Base-by-base conservation (phyloP, 2,797 vertebrate species). In the Pitangus sulphuratus region DNA sequence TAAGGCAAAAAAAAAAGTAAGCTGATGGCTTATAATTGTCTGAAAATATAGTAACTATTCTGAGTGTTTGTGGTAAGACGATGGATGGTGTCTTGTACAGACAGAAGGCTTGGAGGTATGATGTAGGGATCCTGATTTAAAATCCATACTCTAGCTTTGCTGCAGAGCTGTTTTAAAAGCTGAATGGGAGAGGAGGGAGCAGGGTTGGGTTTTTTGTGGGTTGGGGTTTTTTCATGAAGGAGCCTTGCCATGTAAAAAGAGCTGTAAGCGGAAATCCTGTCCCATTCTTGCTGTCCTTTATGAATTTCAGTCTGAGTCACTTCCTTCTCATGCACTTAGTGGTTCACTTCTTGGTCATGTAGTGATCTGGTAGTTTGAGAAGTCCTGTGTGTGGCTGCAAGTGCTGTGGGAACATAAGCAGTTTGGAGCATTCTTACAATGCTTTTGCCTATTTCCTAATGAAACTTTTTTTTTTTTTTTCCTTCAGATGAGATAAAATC, bases 241-340 rank as follows among this genome's bases (percentile, higher is more conserved):
- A 89, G 44, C 40, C 40, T 90, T 8, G 30, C 95, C 85, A 90
- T 61, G 83, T 90, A 88, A 75, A 95, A 92, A 57, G 91, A 93
- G 66, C 95, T 82, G 77, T 70, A 60, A 87, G 87, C 15, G 94
- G 96, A 97, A 97, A 96, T 97, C 96, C 94, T 95, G 91, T 95
- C 77, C 95, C 93, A 93, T 96, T 97, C 95, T 95, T 89, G 83
- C 84, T 93, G 96, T 96, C 93, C 89, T 95, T 93, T 84, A 81
- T 95, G 94, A 66, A 77, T 95, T 96, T 91, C 70, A 64, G 95
- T 95, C 95, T 97, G 95, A 96, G 89, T 96, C 96, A 96, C 94
- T 97, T 96, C 96, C 95, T 96, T 90, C 77, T 88, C 74, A 1
- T 81, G 91, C n/a, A 28, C 79, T 93, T 83, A 2, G 70, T 96